Base-by-base conservation (phyloP, 1,140 invertebrate genomes). In the Euura lappo region DNA sequence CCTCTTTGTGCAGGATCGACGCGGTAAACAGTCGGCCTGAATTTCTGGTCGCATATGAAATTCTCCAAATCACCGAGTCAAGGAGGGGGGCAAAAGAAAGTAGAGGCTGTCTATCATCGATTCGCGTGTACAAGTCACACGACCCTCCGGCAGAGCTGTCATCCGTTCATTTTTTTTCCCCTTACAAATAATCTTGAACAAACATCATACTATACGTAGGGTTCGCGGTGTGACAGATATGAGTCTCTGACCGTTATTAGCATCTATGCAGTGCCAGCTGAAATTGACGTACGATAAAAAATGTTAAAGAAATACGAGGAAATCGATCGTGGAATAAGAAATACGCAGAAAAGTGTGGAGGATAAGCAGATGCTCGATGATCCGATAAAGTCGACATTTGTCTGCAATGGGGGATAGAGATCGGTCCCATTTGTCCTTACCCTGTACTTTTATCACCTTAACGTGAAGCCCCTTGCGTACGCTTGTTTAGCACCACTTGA, bases 351-450 rank as follows among this genome's bases (percentile, higher is more conserved):
- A n/a, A 60, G 51, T 8, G 10, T n/a, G 10, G 51, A n/a, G 51
- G 51, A 60, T 5, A 60, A 60, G 51, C 51, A 60, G 51, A 60
- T 60, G 51, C 51, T 8, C 51, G 51, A 60, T 60, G 51, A n/a
- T 60, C 51, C 51, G 51, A 60, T 60, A 60, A 60, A 60, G 51
- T 60, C 51, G 51, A 60, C 51, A 60, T 60, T 60, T 60, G 51
- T 60, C 51, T 60, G 51, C 51, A 11, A 60, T 60, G 51, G 51
- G 51, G 51, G 51, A 60, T 60, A 8, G 51, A 60, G 8, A 11
- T 60, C 51, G 51, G 13, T n/a, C 51, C 51, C 51, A 10, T 60
- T 42, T 42, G 5, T 75, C 65, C 72, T 76, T 77, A 77, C 75
- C 77, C 75, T 76, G 68, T 43, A 42, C 66, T 13, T 68, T 44